phyloP scores from a whole-genome alignment of 2,888 invertebrate species.

The Athrips mouffetella region DNA sequence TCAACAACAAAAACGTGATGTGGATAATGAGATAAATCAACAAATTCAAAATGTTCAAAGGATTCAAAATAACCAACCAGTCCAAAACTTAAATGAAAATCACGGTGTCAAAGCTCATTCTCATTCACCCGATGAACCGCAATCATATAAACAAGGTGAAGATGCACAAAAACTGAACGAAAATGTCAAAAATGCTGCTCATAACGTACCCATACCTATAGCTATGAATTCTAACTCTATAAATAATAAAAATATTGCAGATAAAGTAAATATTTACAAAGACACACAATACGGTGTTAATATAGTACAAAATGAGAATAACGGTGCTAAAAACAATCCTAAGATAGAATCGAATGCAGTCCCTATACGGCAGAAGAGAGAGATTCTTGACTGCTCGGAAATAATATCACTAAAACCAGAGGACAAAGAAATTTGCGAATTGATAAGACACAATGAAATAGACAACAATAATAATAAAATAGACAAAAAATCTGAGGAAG shows the following conservation, averaged over 20 bases:
- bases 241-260: constrained; percentile 12
- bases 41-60: neutral
- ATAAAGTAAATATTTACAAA: constrained; percentile 8
- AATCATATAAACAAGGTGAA: constrained; percentile 62
- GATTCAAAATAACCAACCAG: neutral
- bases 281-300: constrained; percentile 12
- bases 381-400: constrained; percentile 55
- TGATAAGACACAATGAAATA: constrained; percentile 27
- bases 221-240: constrained; percentile 37
- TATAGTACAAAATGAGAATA: constrained; percentile 28
- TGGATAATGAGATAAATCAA: neutral
- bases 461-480: constrained; percentile 18
- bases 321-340: constrained; percentile 22
- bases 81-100: constrained; percentile 17
- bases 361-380: constrained; percentile 49
- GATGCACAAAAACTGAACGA: constrained; percentile 35
- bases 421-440: constrained; percentile 53
- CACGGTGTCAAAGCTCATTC: constrained; percentile 37
- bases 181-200: constrained; percentile 26
- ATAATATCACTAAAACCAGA: constrained; percentile 40
- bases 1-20: neutral
- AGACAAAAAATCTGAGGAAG: constrained; percentile 25
- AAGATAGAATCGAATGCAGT: constrained; percentile 16
- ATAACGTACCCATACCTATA: constrained; percentile 49
- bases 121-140: constrained; percentile 59